Conservation (phyloP, 1,140 invertebrate genomes). For the Pomacea maculata region DNA sequence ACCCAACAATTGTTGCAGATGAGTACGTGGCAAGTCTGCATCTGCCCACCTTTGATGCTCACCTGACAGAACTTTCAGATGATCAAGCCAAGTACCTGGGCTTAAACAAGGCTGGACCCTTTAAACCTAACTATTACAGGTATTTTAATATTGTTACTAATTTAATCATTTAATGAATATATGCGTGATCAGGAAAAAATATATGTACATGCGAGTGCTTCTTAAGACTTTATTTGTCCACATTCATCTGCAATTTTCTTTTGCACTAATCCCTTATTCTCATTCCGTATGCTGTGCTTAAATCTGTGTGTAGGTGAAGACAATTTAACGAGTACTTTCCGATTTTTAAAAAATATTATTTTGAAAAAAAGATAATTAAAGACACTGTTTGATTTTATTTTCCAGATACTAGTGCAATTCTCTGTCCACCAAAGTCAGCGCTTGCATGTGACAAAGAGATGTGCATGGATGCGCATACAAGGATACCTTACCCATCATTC, state of each 20-base stretch:
- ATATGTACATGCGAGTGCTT: too few species aligned
- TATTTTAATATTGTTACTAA: constrained; percentile 61
- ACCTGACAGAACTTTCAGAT: constrained; percentile 93
- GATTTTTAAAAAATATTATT: too few species aligned
- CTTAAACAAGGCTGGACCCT: constrained; percentile 95
- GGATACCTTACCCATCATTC: constrained; percentile 12
- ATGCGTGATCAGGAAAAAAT: too few species aligned
- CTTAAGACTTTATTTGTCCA: too few species aligned
- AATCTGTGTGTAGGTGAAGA: too few species aligned
- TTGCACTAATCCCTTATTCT: too few species aligned
- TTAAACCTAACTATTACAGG: constrained; percentile 98
- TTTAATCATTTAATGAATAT: too few species aligned
- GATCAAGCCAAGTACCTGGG: constrained; percentile 98
- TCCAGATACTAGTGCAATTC: constrained; percentile 19
- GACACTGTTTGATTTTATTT: neutral
- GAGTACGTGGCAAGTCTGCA: constrained; percentile 97
- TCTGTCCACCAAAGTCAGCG: constrained; percentile 1
- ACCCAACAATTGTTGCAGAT: constrained; percentile 70
- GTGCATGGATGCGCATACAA: neutral
- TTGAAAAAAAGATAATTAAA: too few species aligned
- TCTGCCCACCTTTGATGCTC: constrained; percentile 95
- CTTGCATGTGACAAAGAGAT: constrained; percentile 1
- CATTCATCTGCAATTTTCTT: too few species aligned
- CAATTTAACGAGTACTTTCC: too few species aligned
- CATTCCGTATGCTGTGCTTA: too few species aligned